A percentile compares a stretch with the other conserved stretches of the same genome.
These are phyloP conservation scores for Drosophila burlai DNA, from an alignment of 1,140 invertebrate species.

Conservation along the genomic window DNA sequence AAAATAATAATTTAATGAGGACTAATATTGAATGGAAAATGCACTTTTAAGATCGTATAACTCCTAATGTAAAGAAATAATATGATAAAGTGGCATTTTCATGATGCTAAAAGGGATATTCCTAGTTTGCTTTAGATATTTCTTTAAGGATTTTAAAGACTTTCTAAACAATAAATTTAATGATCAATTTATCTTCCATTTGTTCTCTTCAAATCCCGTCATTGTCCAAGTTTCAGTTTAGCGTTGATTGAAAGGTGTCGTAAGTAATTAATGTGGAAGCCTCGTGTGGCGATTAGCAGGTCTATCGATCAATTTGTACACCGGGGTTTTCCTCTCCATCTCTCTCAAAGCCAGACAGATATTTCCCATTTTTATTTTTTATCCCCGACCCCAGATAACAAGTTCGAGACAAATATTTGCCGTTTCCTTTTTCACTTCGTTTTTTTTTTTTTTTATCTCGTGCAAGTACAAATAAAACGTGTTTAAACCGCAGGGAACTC, in stretches of 20 bases:
- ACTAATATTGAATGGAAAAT: background rate
- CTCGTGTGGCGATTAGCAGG: slow-evolving; percentile 24
- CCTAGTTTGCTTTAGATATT: too few relatives aligned
- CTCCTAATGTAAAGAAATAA: too few relatives aligned
- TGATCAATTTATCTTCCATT: background rate
- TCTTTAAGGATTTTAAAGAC: too few relatives aligned
- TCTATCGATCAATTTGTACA: slow-evolving; percentile 29
- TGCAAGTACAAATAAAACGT: slow-evolving; percentile 65
- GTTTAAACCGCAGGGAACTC: slow-evolving; percentile 23
- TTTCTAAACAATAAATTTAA: too few relatives aligned
- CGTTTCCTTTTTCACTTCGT: slow-evolving; percentile 13
- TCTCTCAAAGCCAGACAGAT: slow-evolving; percentile 3
- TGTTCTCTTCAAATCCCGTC: background rate
- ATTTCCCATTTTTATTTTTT: slow-evolving; percentile 10
- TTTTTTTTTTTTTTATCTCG: slow-evolving; percentile 27
- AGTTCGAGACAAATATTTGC: slow-evolving; percentile 44
- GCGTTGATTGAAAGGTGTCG: slow-evolving; percentile 32
- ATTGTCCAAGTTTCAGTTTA: background rate
- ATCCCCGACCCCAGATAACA: slow-evolving; percentile 31
- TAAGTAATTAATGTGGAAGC: slow-evolving; percentile 22
- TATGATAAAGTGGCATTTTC: too few relatives aligned
- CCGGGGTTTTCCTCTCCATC: slow-evolving; percentile 1
- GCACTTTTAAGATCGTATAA: too few relatives aligned
- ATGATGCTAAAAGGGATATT: too few relatives aligned
- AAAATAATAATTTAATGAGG: slow-evolving; percentile 6